These are phyloP conservation scores for Pelagia noctiluca DNA, from an alignment of 30 jellyfish, hydroid and myxozoan species.

Conservation along the genomic window DNA sequence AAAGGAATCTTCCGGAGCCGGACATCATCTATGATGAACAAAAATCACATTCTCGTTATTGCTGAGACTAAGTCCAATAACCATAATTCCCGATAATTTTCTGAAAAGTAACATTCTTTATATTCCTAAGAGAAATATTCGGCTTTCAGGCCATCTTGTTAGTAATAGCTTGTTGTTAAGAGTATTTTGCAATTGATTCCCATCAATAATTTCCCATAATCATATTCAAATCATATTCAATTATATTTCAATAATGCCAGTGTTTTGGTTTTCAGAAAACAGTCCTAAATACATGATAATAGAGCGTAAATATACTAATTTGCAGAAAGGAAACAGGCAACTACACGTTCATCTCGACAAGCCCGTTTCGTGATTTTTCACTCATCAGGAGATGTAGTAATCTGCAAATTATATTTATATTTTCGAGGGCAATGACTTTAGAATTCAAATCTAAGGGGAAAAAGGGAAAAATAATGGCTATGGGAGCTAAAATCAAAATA, in stretches of 20 bases:
- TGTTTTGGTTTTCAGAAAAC: too few relatives aligned
- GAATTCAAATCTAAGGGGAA: not conserved
- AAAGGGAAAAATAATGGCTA: not conserved
- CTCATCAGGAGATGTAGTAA: not conserved
- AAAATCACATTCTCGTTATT: too few relatives aligned
- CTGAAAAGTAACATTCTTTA: not conserved
- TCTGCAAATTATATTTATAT: not conserved
- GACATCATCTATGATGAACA: slow-evolving; percentile 66
- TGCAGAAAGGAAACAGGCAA: too few relatives aligned
- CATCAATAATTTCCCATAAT: too few relatives aligned
- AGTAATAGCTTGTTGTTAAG: not conserved
- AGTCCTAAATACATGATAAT: too few relatives aligned
- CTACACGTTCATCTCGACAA: too few relatives aligned
- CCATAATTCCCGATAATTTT: not conserved
- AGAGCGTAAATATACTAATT: too few relatives aligned
- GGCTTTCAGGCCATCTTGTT: not conserved
- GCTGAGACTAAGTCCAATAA: not conserved
- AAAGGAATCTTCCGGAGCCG: slow-evolving; percentile 85
- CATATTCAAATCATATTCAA: too few relatives aligned
- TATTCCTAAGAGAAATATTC: not conserved
- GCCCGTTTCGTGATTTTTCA: not conserved
- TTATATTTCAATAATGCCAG: too few relatives aligned
- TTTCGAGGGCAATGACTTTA: not conserved
- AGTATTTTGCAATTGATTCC: not conserved
- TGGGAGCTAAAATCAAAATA: not conserved